Evolutionary conservation across 1,140 invertebrate species (phyloP), one percentile per base, ranked within the genome.

Genomic region (Drosophila equinoxialis): DNA sequence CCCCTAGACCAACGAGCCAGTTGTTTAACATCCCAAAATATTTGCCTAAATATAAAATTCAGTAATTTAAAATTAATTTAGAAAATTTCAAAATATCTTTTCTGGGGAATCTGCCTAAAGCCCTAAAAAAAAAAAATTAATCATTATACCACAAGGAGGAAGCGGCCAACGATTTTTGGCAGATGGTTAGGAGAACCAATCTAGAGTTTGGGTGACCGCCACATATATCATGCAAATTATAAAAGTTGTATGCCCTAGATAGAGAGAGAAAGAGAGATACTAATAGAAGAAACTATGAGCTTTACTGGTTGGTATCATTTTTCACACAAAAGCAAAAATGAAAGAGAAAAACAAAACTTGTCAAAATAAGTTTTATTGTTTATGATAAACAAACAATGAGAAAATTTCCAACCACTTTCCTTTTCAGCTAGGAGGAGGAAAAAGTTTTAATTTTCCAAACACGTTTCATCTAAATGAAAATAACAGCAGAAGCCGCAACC

Each of bases 1-100:
- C 93, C 93, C 93, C 93, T 94, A 94, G 93, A 94, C 93, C 93
- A 94, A 93, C 93, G 93, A 93, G 92, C 92, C 92, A 91, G 77
- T 82, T 91, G 65, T 30, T 1, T 1, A 6, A 6, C 0, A 26
- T 26, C 26, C 4, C 5, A 4, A 4, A 26, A 5, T 26, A 5
- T 26, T 45, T 6, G 14, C 7, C 6, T 17, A 37, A 37, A 20
- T n/a, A 59, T 20, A 2, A 59, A 20, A 59, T 17, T 0, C 6
- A 8, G 2, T 48, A 20, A 17, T 3, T 7, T 48, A 8, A 7
- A 14, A 17, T 48, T 48, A 7, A 17, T 48, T 48, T 3, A 20
- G 45, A 5, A 26, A 71, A 68, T 58, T 67, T 80, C 68, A 81
- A 5, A 30, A 81, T 81, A 75, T 85, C 41, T 54, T 76, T 68